phyloP scores from a whole-genome alignment of 2,113 vertebrate species.

The Mastomys natalensis region DNA sequence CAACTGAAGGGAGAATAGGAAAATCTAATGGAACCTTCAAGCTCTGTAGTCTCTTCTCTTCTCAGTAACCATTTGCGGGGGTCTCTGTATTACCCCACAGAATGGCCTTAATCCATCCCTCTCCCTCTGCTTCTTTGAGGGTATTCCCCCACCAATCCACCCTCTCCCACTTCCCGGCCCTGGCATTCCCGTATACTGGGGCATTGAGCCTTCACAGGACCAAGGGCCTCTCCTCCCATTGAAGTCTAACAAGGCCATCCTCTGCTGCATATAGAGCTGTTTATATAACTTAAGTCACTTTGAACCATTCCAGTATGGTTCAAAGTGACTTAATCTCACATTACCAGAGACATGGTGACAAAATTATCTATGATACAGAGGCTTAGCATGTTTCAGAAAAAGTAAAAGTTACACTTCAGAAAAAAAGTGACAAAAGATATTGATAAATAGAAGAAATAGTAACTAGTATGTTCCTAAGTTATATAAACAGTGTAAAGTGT shows the following conservation, averaged over 20 bases:
- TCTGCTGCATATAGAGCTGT: too few species aligned
- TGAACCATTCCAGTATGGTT: too few species aligned
- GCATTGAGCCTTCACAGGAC: too few species aligned
- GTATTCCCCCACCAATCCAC: too few species aligned
- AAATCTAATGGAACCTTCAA: background rate
- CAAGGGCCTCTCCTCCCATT: too few species aligned
- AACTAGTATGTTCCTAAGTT: background rate
- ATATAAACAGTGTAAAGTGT: background rate
- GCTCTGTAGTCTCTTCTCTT: background rate
- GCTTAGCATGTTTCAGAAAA: background rate
- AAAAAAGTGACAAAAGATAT: background rate
- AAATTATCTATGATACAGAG: background rate
- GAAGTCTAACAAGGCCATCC: too few species aligned
- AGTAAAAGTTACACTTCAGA: background rate
- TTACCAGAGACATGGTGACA: background rate
- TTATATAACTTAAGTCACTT: background rate
- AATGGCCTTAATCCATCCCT: too few species aligned
- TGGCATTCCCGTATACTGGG: too few species aligned
- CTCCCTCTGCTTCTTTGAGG: too few species aligned
- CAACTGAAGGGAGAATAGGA: background rate
- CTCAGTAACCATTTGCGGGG: background rate
- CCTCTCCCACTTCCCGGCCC: too few species aligned
- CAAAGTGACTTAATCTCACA: too few species aligned
- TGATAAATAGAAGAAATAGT: constrained; percentile 15
- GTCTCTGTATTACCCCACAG: background rate